Conservation (phyloP, 2,888 invertebrate species). For the Tachina grossa region DNA sequence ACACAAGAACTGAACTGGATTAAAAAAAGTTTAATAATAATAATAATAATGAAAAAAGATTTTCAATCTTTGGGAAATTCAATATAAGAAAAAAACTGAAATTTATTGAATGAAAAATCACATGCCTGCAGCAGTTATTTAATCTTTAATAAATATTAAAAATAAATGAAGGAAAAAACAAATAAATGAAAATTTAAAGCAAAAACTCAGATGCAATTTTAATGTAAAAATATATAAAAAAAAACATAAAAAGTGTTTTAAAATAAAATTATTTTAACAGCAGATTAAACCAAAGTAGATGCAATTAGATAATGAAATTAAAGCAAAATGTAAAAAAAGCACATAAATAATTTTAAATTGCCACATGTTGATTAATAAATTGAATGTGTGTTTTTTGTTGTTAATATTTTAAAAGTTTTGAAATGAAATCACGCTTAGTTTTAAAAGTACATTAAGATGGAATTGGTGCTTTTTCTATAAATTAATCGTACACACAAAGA, state of each 20-base stretch:
- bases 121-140: conserved; percentile 65
- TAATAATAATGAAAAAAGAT: conserved; percentile 58
- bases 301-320: conserved; percentile 66
- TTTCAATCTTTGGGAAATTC: conserved; percentile 57
- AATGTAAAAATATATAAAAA: background rate
- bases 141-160: conserved; percentile 57
- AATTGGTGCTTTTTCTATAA: too few species aligned
- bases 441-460: too few species aligned
- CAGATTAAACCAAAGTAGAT: conserved; percentile 62
- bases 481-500: too few species aligned
- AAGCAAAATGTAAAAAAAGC: conserved; percentile 32
- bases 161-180: background rate
- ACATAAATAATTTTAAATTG: conserved; percentile 49
- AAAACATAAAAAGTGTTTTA: background rate
- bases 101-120: conserved; percentile 68
- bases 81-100: conserved; percentile 15
- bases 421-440: background rate
- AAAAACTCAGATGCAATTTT: conserved; percentile 9
- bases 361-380: conserved; percentile 41
- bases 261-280: conserved; percentile 30
- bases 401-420: background rate
- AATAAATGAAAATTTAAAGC: conserved; percentile 16
- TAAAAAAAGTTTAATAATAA: conserved; percentile 1
- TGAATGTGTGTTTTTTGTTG: background rate
- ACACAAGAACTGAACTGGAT: conserved; percentile 20